These are phyloP conservation scores for Notiomystis cincta DNA, from an alignment of 2,113 vertebrate genomes.

Conservation along the genomic window DNA sequence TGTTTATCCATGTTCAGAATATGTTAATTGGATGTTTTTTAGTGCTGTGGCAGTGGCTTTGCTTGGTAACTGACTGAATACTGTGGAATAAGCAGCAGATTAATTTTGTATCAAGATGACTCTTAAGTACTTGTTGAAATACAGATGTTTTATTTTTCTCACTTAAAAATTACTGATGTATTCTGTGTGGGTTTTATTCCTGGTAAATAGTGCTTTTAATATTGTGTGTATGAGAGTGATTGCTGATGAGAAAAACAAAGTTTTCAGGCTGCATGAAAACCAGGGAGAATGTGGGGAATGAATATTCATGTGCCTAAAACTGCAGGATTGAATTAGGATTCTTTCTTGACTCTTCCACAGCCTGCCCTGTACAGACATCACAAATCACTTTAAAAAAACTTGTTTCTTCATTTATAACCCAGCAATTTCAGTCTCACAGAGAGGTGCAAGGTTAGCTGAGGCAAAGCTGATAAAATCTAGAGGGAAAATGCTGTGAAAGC, in stretches of 20 bases:
- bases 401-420: neutral
- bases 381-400: neutral
- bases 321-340: neutral
- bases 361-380: neutral
- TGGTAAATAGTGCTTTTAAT: constrained; percentile 1
- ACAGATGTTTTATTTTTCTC: constrained; percentile 63
- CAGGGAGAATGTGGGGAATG: neutral
- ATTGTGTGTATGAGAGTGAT: neutral
- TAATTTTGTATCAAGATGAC: constrained; percentile 55
- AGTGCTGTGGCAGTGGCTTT: constrained; percentile 4
- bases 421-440: neutral
- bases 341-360: neutral
- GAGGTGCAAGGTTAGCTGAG: neutral
- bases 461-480: neutral
- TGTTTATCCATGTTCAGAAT: neutral
- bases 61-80: neutral
- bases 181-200: neutral
- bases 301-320: constrained; percentile 18
- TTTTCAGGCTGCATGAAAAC: neutral
- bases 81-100: neutral
- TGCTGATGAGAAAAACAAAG: constrained; percentile 11
- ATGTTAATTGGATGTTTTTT: neutral
- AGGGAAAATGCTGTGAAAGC: neutral
- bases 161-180: constrained; percentile 24
- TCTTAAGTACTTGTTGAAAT: constrained; percentile 52